Percentiles rank a stretch among this genome's conserved stretches.
phyloP scores from a whole-genome alignment of 2,113 vertebrate species.

The Callorhinus ursinus region DNA sequence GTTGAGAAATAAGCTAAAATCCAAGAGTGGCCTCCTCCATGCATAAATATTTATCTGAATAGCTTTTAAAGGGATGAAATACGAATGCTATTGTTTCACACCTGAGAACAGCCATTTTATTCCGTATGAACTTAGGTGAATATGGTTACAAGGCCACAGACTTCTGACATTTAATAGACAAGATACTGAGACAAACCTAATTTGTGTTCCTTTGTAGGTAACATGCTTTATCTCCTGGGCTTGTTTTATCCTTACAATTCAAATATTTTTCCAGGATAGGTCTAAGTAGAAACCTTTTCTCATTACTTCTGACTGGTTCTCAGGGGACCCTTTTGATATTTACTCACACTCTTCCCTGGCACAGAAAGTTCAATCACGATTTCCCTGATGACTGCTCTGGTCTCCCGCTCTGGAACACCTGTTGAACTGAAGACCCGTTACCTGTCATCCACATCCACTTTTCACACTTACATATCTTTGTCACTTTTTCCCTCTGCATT shows the following conservation, averaged over 20 bases:
- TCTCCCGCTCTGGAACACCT: not conserved
- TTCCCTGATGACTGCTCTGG: not conserved
- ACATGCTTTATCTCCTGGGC: conserved; percentile 12
- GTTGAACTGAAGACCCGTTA: not conserved
- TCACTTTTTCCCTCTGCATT: not conserved
- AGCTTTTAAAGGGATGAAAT: not conserved
- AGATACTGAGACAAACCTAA: not conserved
- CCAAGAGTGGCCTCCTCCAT: not conserved
- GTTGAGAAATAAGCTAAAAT: not conserved
- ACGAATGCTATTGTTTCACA: not conserved
- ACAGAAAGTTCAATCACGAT: not conserved
- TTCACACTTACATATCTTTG: not conserved
- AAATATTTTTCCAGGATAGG: conserved; percentile 8
- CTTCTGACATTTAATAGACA: conserved; percentile 27
- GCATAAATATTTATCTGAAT: not conserved
- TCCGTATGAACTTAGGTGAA: not conserved
- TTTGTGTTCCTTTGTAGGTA: conserved; percentile 27
- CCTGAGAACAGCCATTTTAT: not conserved
- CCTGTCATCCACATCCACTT: not conserved
- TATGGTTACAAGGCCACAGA: not conserved
- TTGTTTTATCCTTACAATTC: conserved; percentile 51
- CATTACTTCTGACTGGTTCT: not conserved
- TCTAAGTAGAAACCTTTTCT: conserved; percentile 14
- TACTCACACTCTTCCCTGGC: not conserved
- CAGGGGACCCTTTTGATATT: not conserved